Base-by-base conservation (phyloP, 2,113 vertebrate species). In the Apodemus sylvaticus region DNA sequence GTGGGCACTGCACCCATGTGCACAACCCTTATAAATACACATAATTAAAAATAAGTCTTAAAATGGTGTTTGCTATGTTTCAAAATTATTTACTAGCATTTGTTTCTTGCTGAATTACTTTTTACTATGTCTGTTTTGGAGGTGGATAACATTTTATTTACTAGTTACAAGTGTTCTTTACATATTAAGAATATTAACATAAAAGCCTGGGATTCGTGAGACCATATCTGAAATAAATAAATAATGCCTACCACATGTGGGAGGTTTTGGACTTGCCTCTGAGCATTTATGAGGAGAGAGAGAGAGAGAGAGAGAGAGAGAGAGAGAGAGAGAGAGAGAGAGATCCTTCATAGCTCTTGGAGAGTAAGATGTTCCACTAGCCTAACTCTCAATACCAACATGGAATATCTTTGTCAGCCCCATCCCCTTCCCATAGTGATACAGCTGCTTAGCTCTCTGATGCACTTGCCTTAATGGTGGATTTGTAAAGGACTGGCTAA, bases 391-490 rank as follows among this genome's bases (percentile, higher is more conserved):
- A 64, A 16, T n/a, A 81, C 24, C 7, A 95, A 48, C 11, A 89
- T 58, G 39, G 12, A 78, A 31, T n/a, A 51, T 8, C 55, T 66
- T 58, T 89, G 60, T 77, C 42, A 76, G 20, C 64, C 92, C 8
- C 12, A 9, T 22, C 24, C 5, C 29, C 81, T 68, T 78, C 88
- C 74, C 66, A 29, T 90, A 88, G 79, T 45, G 34, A 16, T 5
- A 42, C 24, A 93, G 60, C 19, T 34, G 62, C 48, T 90, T 48
- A 93, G 62, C 85, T 48, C 26, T 70, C 68, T 90, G 51, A 79
- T 62, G 48, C 79, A 64, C 29, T 81, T 95, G 90, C n/a, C 74
- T 81, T 87, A 29, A 60, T 62, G 45, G 58, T 76, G 53, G 95
- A 64, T 82, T 74, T 79, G 7, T 45, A 19, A 31, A 45, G 19